Evolutionary conservation across 2,113 vertebrate genomes (phyloP), one percentile per base, ranked within the genome.

Genomic region (Formicarius rufipectus): DNA sequence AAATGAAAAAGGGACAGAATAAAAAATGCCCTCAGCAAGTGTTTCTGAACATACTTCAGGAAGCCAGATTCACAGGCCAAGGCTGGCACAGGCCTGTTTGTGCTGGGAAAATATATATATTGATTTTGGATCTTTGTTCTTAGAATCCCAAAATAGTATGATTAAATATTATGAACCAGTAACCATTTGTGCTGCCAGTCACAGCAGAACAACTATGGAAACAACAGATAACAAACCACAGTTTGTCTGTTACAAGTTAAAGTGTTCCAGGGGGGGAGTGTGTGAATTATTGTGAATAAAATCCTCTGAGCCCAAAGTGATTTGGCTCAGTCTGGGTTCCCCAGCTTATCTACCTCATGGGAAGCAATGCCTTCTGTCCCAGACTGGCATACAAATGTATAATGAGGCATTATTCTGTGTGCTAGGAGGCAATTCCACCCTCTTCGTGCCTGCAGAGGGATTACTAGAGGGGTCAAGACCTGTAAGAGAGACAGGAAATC

Each of bases 101-200:
- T 92, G 89, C 92, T 96, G 91, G 88, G 86, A 95, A 96, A 92
- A 95, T 35, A 75, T 47, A 66, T 67, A 25, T 95, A 95, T 95
- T 95, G 93, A 95, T 94, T 97, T 94, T 93, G 90, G 90, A 91
- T 72, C 71, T 19, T 63, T 78, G 39, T 81, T 82, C 68, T 84
- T 81, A 59, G 55, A 59, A 81, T 64, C 80, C 86, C 40, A 90
- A 96, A 92, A 92, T 84, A 92, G 49, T 6, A 9, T 90, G 71
- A 90, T 78, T 88, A 84, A 81, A 84, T 79, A 95, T 89, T 71
- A 93, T 64, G 90, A 90, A 84, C 17, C 73, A 90, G 59, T 80
- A 89, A 84, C 83, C 30, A 31, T 49, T 74, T 47, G 77, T 52
- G 66, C 71, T 94, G 85, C 67, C 82, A 76, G 85, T 85, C 79